Conservation (phyloP, 2,113 vertebrate species). For the Tenrec ecaudatus region DNA sequence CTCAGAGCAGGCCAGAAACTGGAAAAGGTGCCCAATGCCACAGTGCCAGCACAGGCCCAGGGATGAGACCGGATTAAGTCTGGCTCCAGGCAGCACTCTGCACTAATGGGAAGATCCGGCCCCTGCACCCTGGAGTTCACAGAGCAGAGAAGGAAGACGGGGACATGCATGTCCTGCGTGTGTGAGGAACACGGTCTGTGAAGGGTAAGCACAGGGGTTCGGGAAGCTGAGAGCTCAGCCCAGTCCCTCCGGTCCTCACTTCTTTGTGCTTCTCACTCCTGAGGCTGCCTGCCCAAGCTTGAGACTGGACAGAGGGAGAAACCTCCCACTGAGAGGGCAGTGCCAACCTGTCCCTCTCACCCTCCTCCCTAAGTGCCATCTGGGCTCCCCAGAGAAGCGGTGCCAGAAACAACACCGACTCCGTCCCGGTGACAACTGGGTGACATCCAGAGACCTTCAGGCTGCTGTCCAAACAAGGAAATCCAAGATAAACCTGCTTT, state of each 20-base stretch:
- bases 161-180: too few species aligned
- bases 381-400: background rate
- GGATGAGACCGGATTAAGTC: background rate
- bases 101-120: background rate
- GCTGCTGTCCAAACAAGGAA: slow-evolving; percentile 68
- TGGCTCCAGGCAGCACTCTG: background rate
- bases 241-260: background rate
- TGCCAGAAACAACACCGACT: background rate
- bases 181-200: background rate
- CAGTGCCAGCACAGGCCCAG: background rate
- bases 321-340: background rate
- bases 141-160: background rate
- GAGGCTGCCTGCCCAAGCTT: background rate
- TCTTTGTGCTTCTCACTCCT: background rate
- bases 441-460: slow-evolving; percentile 39
- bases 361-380: background rate
- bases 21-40: background rate
- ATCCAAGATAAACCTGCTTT: slow-evolving; percentile 65
- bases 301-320: background rate
- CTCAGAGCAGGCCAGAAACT: background rate
- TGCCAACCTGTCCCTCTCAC: background rate
- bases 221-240: background rate
- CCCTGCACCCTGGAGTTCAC: background rate
- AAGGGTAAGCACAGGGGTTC: background rate
- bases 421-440: background rate